phyloP scores from a whole-genome alignment of 2,888 invertebrate species.

The Heliconius ethilla region DNA sequence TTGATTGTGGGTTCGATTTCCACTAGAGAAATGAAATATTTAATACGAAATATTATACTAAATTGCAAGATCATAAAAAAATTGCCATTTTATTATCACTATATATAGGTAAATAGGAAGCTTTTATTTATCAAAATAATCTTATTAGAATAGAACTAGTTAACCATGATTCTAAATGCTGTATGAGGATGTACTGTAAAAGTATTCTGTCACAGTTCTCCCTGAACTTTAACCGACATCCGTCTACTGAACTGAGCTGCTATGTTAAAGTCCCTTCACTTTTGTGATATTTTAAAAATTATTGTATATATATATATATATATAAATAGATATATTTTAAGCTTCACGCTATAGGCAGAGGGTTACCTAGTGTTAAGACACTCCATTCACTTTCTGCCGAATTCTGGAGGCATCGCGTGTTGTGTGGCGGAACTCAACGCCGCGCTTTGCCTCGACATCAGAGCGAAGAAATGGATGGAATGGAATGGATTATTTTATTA shows the following conservation, averaged over 20 bases:
- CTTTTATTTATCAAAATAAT: not conserved
- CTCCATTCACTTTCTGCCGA: no score
- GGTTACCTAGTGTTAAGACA: no score
- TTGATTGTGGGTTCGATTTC: not conserved
- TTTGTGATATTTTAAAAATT: not conserved
- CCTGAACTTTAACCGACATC: slow-evolving; percentile 43
- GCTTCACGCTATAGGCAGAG: no score
- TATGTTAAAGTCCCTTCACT: slow-evolving; percentile 8
- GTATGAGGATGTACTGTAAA: slow-evolving; percentile 36
- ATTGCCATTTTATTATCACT: not conserved
- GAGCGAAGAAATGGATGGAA: no score
- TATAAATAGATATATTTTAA: no score
- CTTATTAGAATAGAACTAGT: not conserved
- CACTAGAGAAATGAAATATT: not conserved
- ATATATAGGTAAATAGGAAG: not conserved
- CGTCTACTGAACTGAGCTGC: slow-evolving; percentile 24
- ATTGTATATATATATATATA: not conserved
- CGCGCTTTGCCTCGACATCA: no score
- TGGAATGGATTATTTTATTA: no score
- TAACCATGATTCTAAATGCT: slow-evolving; percentile 5
- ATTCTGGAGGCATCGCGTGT: no score
- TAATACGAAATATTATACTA: not conserved
- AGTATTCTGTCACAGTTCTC: slow-evolving; percentile 39
- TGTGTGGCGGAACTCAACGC: no score
- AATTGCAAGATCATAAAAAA: not conserved